These are phyloP conservation scores for Cataglyphis hispanica DNA, from an alignment of 1,140 invertebrate genomes.

Conservation along the genomic window DNA sequence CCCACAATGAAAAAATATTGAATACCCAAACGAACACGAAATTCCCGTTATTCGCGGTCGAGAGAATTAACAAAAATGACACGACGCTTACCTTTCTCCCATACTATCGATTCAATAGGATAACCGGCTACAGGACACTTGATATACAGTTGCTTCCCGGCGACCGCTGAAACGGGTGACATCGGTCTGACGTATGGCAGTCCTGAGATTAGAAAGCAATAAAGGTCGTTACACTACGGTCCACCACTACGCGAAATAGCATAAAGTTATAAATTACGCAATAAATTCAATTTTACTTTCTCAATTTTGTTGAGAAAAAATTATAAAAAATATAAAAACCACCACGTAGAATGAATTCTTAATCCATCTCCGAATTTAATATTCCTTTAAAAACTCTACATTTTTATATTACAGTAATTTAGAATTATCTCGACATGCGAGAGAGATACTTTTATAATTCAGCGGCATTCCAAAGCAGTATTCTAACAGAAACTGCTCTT, in stretches of 20 bases:
- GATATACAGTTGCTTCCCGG: conserved; percentile 89
- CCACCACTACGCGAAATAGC: conserved; percentile 9
- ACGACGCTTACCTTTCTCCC: conserved; percentile 89
- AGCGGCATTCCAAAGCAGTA: too few relatives aligned
- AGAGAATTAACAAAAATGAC: conserved; percentile 60
- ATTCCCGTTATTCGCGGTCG: conserved; percentile 22
- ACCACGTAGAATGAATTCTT: not conserved
- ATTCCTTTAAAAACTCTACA: too few relatives aligned
- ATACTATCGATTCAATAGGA: conserved; percentile 89
- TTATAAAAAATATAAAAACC: not conserved
- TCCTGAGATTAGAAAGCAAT: conserved; percentile 84
- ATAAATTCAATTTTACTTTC: not conserved
- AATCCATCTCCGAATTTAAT: too few relatives aligned
- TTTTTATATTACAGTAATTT: too few relatives aligned
- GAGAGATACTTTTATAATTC: too few relatives aligned
- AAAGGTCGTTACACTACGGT: conserved; percentile 51
- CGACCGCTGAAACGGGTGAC: conserved; percentile 90
- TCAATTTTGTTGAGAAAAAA: not conserved
- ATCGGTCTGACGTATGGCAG: conserved; percentile 90
- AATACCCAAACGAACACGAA: not conserved
- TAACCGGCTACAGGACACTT: conserved; percentile 91
- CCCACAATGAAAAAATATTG: conserved; percentile 41
- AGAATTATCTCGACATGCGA: too few relatives aligned
- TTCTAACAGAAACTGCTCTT: too few relatives aligned
- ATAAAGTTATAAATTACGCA: conserved; percentile 33